A percentile compares a stretch with the other conserved stretches of the same genome.
These are phyloP conservation scores for Gymnarchus niloticus DNA, from an alignment of 2,113 vertebrate genomes.

Conservation along the genomic window DNA sequence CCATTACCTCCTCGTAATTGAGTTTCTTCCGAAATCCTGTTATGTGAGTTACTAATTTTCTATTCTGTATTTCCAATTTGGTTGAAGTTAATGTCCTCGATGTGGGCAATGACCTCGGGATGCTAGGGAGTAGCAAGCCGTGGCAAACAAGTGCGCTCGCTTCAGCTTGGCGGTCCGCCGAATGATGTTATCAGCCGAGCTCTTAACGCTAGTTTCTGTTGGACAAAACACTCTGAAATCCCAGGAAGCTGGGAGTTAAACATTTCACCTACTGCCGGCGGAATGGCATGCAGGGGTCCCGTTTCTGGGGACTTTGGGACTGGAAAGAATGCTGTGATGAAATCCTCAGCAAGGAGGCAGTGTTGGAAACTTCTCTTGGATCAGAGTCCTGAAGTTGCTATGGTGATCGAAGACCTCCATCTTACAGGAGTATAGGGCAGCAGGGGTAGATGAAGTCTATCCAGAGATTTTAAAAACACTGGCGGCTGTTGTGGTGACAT, in stretches of 20 bases:
- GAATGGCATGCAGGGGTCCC: background rate
- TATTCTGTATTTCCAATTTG: conserved; percentile 19
- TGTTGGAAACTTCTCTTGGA: too few species aligned
- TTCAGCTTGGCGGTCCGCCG: background rate
- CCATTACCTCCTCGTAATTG: conserved; percentile 25
- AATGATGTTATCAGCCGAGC: background rate
- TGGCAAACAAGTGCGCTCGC: background rate
- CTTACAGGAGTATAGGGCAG: too few species aligned
- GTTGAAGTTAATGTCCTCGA: conserved; percentile 24
- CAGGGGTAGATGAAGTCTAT: too few species aligned
- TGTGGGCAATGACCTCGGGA: conserved; percentile 14
- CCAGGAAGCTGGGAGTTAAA: background rate
- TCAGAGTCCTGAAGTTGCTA: too few species aligned
- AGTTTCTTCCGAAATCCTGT: conserved; percentile 17
- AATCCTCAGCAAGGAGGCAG: too few species aligned
- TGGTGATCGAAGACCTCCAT: too few species aligned
- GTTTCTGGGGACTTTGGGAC: background rate
- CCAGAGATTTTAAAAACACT: too few species aligned
- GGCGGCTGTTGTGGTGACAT: too few species aligned
- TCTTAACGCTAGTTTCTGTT: background rate
- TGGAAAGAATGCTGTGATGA: too few species aligned
- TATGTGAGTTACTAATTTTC: conserved; percentile 18
- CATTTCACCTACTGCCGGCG: too few species aligned
- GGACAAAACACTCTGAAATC: background rate
- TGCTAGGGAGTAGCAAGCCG: background rate